Percentiles rank a stretch among this genome's conserved stretches.
phyloP scores from a whole-genome alignment of 2,888 invertebrate genomes.

The Meliscaeva auricollis region DNA sequence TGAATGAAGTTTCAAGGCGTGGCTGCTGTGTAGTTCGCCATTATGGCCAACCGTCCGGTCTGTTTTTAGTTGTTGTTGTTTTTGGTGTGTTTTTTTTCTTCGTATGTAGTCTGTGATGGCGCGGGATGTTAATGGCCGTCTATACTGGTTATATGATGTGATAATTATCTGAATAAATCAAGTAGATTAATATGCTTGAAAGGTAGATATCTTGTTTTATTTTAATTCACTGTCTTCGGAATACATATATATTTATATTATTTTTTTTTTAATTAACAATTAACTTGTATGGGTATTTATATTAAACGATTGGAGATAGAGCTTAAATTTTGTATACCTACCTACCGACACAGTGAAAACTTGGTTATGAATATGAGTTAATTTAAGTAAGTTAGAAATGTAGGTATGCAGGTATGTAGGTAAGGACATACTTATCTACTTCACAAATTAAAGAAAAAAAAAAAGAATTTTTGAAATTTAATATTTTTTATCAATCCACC shows the following conservation, averaged over 20 bases:
- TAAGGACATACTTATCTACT: too few species aligned
- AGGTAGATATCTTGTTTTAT: conserved; percentile 31
- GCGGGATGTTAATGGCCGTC: conserved; percentile 76
- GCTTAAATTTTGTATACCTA: too few species aligned
- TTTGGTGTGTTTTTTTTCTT: not conserved
- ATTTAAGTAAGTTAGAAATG: too few species aligned
- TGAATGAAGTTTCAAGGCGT: conserved; percentile 65
- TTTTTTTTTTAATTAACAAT: conserved; percentile 22
- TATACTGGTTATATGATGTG: conserved; percentile 73
- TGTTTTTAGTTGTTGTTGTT: not conserved
- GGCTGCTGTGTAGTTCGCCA: conserved; percentile 66
- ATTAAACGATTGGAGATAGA: not conserved
- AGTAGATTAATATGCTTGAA: conserved; percentile 58
- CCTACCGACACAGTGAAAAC: too few species aligned
- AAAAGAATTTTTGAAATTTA: too few species aligned
- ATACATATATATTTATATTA: not conserved
- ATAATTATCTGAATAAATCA: conserved; percentile 70
- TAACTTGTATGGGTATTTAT: not conserved
- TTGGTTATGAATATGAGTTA: too few species aligned
- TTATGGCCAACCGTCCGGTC: conserved; percentile 54
- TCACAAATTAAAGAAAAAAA: too few species aligned
- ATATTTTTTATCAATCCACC: too few species aligned
- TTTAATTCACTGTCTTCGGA: conserved; percentile 29
- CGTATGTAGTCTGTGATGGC: conserved; percentile 51
- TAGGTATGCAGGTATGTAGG: too few species aligned